Base-by-base conservation (phyloP, 1,140 invertebrate species). In the Drosophila nigromelanica region DNA sequence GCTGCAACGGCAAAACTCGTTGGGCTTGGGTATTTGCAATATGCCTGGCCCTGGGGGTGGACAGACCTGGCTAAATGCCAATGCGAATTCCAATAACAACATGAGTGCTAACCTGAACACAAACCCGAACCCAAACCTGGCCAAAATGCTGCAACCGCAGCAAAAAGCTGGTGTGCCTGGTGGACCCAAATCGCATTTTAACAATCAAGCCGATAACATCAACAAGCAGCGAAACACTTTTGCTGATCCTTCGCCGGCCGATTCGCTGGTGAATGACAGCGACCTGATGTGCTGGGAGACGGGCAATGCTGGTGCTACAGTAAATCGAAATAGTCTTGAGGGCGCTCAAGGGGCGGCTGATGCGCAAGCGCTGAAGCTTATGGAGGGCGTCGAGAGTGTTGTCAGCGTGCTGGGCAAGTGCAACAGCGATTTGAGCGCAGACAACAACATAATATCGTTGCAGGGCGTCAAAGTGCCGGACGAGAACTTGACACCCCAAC, bases 401-500 rank as follows among this genome's bases (percentile, higher is more conserved):
- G 27, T 2, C 4, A 27, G 5, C 27, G 27, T 89, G 14, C 63
- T 87, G 37, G 78, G 61, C 7, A 89, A 89, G 43, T 73, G 55
- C 35, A 60, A 48, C 48, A 40, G n/a, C 10, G 82, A 86, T 24
- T 12, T 72, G n/a, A 60, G 59, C 33, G 27, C 54, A 4, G 82
- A 79, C 18, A 80, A 56, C 76, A 93, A 93, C 75, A 92, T 94
- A 73, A 93, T 94, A 67, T 94, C 94, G 33, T 85, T 95, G 42
- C 94, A 94, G 93, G 96, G 96, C 85, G 96, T 97, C 10, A 97
- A 98, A 94, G 96, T 98, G 80, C 98, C 98, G 67, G 97, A 99
- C 93, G 98, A 99, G 93, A 98, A 99, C 92, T 93, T 99, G 73
- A 99, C 98, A 58, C 98, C 98, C 24, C 97, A 99, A 92, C 98